phyloP scores from a whole-genome alignment of 2,797 vertebrate genomes.

The Malurus splendens region DNA sequence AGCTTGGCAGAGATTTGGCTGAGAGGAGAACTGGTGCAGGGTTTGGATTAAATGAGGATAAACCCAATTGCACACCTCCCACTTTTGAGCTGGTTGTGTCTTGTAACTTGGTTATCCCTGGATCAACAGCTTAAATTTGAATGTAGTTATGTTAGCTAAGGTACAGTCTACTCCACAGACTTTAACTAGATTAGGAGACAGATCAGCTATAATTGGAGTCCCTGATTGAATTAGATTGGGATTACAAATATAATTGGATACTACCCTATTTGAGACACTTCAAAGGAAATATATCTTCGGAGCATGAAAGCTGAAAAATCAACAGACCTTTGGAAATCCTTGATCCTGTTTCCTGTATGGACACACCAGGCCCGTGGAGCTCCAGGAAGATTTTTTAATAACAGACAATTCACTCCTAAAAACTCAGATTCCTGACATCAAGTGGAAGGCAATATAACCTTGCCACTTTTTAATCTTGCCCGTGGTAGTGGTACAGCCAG shows the following conservation, averaged over 20 bases:
- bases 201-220: conserved; percentile 42
- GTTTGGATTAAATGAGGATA: neutral
- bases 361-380: neutral
- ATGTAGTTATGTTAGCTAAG: conserved; percentile 16
- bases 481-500: neutral
- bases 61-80: neutral
- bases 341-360: conserved; percentile 11
- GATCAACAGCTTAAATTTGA: conserved; percentile 21
- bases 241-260: conserved; percentile 59
- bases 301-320: conserved; percentile 44
- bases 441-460: neutral
- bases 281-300: conserved; percentile 39
- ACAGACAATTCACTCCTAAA: neutral
- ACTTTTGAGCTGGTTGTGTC: neutral
- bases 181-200: conserved; percentile 53
- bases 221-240: conserved; percentile 56
- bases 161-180: neutral
- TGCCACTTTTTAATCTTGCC: neutral
- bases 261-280: conserved; percentile 29
- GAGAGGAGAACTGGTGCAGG: neutral
- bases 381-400: neutral
- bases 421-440: neutral
- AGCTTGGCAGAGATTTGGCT: neutral
- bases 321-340: conserved; percentile 27
- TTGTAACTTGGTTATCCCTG: conserved; percentile 8